Base-by-base conservation (phyloP, 2,888 invertebrate species). In the Dyspetes luteomarginatus region DNA sequence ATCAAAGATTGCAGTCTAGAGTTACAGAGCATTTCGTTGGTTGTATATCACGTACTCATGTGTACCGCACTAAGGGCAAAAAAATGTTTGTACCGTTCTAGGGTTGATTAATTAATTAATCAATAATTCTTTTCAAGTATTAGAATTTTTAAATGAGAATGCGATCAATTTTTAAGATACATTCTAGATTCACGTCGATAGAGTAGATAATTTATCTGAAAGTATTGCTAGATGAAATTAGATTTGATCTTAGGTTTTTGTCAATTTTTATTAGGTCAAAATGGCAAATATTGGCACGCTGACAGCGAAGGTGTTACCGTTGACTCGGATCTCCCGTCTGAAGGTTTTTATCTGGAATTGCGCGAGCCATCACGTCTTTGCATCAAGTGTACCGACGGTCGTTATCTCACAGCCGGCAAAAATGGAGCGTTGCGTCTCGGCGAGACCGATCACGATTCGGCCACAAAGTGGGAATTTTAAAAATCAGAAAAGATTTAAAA, bases 381-480 rank as follows among this genome's bases (percentile, higher is more conserved):
- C 93, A 97, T 99, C 93, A 97, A 96, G 93, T 95, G 95, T 74
- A 93, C 93, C 79, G 94, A 94, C 87, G 95, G 96, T 26, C 94
- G 95, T 89, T 98, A 98, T 93, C 94, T 98, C 87, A 95, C 96
- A 84, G 97, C 98, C 87, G 96, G 96, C 91, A 98, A 98, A 94
- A 98, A 98, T 93, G 98, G 98, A 50, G 95, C 96, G 89, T 96
- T 98, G 93, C 96, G 96, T 89, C 94, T 97, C 82, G 96, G 96
- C 71, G 97, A 96, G 81, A 94, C 95, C 84, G 96, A 96, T 89
- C 94, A 95, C 88, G 95, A 95, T 87, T 93, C 94, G 85, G 97
- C 98, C 91, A 98, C 98, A 88, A 97, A 97, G 91, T 98, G 98
- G 98, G 98, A 98, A 93, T 98, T 98, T 93, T 98, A 97, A 91